phyloP scores from a whole-genome alignment of 2,113 vertebrate genomes.

The Notiomystis cincta region DNA sequence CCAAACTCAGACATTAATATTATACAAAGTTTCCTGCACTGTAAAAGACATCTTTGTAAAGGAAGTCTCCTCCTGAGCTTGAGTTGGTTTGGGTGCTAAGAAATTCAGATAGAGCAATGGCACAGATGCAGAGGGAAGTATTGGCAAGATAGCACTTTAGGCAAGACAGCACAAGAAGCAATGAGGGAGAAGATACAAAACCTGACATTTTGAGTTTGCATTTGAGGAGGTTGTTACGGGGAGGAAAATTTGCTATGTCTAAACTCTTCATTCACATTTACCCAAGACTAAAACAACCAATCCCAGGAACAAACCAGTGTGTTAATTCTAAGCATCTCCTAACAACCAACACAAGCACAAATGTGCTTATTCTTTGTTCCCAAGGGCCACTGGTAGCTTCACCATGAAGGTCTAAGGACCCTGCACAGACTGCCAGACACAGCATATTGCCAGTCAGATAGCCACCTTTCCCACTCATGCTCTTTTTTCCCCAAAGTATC shows the following conservation, averaged over 20 bases:
- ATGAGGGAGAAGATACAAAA: not conserved
- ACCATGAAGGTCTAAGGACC: not conserved
- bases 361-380: not conserved
- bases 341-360: not conserved
- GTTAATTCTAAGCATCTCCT: not conserved
- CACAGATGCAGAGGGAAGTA: not conserved
- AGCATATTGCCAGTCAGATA: not conserved
- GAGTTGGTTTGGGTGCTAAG: not conserved
- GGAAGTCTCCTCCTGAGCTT: not conserved
- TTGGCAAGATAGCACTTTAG: not conserved
- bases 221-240: rapidly evolving
- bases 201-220: not conserved
- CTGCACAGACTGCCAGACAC: not conserved
- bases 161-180: not conserved
- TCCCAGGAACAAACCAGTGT: rapidly evolving
- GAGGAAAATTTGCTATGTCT: not conserved
- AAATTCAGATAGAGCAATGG: not conserved
- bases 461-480: not conserved
- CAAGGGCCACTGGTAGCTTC: not conserved
- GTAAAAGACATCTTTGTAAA: not conserved
- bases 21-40: not conserved
- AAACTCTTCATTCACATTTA: not conserved
- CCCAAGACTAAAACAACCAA: not conserved
- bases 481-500: not conserved
- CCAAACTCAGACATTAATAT: not conserved